These are phyloP conservation scores for Peromyscus aztecus DNA, from an alignment of 2,797 vertebrate species.

Conservation along the genomic window DNA sequence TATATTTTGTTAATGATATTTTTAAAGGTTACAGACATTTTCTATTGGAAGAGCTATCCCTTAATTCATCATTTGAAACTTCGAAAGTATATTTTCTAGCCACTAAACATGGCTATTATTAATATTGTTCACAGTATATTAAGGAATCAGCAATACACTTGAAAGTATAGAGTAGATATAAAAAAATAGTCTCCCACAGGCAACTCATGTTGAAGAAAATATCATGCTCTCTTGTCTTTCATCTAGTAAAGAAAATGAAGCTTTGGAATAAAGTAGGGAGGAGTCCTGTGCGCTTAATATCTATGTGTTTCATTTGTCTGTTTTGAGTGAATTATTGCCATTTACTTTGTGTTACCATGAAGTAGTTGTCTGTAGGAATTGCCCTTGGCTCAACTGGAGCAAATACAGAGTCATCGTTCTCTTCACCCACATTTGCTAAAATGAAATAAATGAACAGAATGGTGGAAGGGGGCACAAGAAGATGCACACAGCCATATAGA, in stretches of 20 bases:
- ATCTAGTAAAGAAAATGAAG: constrained; percentile 14
- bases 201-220: constrained; percentile 11
- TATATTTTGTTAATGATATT: constrained; percentile 56
- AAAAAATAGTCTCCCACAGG: neutral
- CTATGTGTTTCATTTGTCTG: neutral
- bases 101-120: constrained; percentile 53
- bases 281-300: neutral
- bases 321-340: neutral
- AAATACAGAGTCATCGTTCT: neutral
- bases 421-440: neutral
- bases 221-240: neutral
- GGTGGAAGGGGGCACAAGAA: neutral
- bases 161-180: neutral
- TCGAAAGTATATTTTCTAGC: constrained; percentile 46
- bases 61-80: constrained; percentile 70
- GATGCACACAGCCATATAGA: neutral
- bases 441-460: neutral
- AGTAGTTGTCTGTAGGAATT: neutral
- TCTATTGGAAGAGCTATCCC: neutral
- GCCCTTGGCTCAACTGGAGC: neutral
- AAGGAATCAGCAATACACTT: neutral
- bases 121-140: constrained; percentile 59
- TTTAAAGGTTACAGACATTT: constrained; percentile 73
- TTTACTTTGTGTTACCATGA: neutral
- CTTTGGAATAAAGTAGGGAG: neutral